phyloP scores from a whole-genome alignment of 2,888 invertebrate species.

The Lepidochitona cinerea region DNA sequence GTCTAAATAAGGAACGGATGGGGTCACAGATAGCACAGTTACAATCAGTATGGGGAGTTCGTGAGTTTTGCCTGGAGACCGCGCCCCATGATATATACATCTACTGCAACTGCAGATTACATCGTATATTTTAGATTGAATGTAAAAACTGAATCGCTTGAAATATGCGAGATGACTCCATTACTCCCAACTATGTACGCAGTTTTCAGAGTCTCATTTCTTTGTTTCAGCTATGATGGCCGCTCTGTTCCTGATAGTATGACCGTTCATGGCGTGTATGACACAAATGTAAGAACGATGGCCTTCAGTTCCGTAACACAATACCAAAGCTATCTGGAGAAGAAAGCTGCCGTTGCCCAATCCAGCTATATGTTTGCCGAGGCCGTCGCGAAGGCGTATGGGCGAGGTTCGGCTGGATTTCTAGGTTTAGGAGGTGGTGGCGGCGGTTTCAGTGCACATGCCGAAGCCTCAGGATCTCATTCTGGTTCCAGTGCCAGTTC shows the following conservation, averaged over 20 bases:
- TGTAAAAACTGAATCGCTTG: no score
- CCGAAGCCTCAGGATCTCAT: neutral
- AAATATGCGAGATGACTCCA: no score
- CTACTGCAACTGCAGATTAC: no score
- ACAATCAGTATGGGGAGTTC: no score
- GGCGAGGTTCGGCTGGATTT: neutral
- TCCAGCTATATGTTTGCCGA: constrained; percentile 20
- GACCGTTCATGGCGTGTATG: constrained; percentile 25
- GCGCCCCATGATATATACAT: no score
- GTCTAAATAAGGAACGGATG: no score
- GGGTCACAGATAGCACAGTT: no score
- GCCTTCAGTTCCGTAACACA: constrained; percentile 20
- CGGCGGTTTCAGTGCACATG: neutral
- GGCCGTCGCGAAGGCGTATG: neutral
- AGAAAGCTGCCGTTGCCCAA: constrained; percentile 19
- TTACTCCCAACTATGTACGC: no score
- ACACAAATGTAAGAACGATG: constrained; percentile 20
- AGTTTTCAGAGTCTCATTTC: neutral
- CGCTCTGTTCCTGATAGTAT: constrained; percentile 21
- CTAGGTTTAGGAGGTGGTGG: constrained; percentile 1
- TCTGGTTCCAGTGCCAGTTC: neutral
- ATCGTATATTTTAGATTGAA: no score
- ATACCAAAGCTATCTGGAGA: constrained; percentile 14
- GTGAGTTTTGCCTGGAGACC: no score
- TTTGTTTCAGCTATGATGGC: constrained; percentile 14